Evolutionary conservation across 1,140 invertebrate genomes (phyloP), one percentile per base, ranked within the genome.

Genomic region (Pararge aegeria): DNA sequence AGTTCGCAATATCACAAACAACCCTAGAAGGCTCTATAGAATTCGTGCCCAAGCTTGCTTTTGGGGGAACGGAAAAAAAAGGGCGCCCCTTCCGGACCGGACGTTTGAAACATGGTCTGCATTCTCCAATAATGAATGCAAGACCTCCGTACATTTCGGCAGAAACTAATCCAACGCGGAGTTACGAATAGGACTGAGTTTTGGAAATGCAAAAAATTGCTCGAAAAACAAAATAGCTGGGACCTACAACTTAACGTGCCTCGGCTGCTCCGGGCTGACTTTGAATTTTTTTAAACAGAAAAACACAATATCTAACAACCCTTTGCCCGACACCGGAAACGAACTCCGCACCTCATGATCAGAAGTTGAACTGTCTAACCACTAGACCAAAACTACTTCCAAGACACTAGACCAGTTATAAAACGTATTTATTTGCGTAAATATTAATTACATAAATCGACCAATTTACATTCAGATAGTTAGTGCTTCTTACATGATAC

Each of bases 51-150:
- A 71, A 73, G 66, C 65, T 67, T 53, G 73, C 68, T 74, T 78
- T 73, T 69, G 72, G 71, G 50, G 62, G 55, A 38, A 64, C 48
- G 69, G 59, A 79, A 75, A 75, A 77, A 72, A 65, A 59, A n/a
- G 64, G 69, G 64, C 66, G 52, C 37, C 55, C 72, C 62, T 59
- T 56, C 51, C 40, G 50, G 62, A 46, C 37, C 65, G 59, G 48
- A 60, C 57, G 65, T 57, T 34, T 68, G 67, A 69, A 68, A 73
- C 68, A 73, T 68, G 65, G 68, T 64, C 66, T 72, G 70, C 72
- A 73, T 73, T 69, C 69, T 64, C 56, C 52, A 63, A 65, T 78
- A 75, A 81, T 78, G 76, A 78, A 79, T 81, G 72, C 69, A 66
- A 53, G 68, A 68, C 66, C 61, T 70, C 68, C 64, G 60, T 58